Evolutionary conservation across 2,888 invertebrate genomes (phyloP), one percentile per base, ranked within the genome.

Genomic region (Ochropleura plecta): DNA sequence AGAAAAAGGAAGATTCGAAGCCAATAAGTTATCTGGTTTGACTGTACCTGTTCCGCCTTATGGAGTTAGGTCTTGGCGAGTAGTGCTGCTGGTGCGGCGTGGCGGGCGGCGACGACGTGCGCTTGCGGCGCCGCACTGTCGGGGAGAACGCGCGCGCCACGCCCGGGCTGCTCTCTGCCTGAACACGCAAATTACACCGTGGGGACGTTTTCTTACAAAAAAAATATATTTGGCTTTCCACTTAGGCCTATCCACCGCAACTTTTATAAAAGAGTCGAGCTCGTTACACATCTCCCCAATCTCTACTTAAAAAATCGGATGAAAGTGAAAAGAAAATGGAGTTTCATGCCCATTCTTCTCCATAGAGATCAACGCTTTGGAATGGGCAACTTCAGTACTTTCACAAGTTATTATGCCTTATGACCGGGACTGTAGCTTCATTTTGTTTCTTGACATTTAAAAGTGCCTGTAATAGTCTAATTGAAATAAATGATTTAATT

Each of bases 121-220:
- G 93, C 89, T 92, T 92, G 85, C 94, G 93, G 0, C 95, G 94
- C 9, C 96, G 94, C 89, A 94, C 88, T 0, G 96, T 95, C 40
- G 96, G 95, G 2, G 95, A 89, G 90, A 94, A 96, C 86, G 57
- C 55, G 9, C 55, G 67, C 42, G 68, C 71, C 0, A 5, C 40
- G 5, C 16, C 0, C 6, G 79, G 73, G 10, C 82, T 82, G 70
- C 30, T 4, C 12, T 40, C 80, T 87, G 68, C 79, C 79, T 62
- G n/a, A 0, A 62, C 62, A 62, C 44, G 30, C 57, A 16, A 57
- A 0, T 16, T 30, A 59, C 30, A 40, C 1, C 16, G 57, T 59
- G 16, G 30, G 8, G 30, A 16, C 30, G 20, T 57, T 7, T 57
- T 55, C 2, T 55, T 57, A 30, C 14, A 53, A 53, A n/a, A n/a